These are phyloP conservation scores for Sylvicapra grimmia DNA, from an alignment of 2,113 vertebrate genomes.

Conservation along the genomic window DNA sequence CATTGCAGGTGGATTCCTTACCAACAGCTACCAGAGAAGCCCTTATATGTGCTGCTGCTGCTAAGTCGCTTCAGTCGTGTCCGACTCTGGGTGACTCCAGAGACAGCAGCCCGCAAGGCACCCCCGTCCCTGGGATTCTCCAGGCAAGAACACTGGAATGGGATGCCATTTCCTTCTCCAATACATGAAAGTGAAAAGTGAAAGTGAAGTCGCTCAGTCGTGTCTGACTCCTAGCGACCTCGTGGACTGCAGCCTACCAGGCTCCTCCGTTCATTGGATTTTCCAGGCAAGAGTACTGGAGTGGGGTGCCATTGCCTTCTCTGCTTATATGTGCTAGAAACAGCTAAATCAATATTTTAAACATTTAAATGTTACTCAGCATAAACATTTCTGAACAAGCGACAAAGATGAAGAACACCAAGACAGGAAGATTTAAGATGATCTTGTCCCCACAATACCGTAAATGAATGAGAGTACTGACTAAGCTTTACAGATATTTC, in stretches of 20 bases:
- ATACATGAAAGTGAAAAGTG: no score
- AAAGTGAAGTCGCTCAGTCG: no score
- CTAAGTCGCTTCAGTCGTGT: not conserved
- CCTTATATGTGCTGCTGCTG: not conserved
- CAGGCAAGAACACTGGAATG: no score
- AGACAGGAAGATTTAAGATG: not conserved
- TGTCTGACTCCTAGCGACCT: fast-evolving
- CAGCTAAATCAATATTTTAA: not conserved
- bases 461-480: not conserved
- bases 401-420: not conserved
- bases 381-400: not conserved
- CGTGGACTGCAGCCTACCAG: not conserved
- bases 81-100: not conserved
- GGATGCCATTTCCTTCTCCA: no score
- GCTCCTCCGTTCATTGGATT: not conserved
- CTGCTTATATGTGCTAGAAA: not conserved
- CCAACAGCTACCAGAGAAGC: not conserved
- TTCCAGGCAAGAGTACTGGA: not conserved
- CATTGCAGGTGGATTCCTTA: not conserved
- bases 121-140: no score
- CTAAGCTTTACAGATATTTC: not conserved
- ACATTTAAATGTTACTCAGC: not conserved
- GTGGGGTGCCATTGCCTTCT: not conserved
- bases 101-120: no score
- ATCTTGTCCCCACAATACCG: not conserved